These are phyloP conservation scores for Palythoa heliodiscus DNA, from an alignment of 92 coral and sea anemone genomes.

Conservation along the genomic window DNA sequence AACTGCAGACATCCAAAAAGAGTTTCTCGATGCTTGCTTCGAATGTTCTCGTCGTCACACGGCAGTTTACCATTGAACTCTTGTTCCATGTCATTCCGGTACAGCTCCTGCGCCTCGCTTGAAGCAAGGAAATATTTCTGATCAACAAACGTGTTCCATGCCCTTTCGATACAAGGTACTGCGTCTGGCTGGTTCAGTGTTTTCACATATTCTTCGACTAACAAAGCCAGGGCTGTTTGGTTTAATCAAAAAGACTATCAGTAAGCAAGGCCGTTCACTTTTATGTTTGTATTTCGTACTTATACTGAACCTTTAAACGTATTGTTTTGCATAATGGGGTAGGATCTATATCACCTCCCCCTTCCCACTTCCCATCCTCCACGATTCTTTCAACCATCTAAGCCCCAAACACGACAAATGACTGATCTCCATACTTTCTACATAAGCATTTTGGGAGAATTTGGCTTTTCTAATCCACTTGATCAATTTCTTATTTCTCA, in stretches of 20 bases:
- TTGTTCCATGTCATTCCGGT: slow-evolving; percentile 28
- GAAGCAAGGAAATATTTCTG: slow-evolving; percentile 32
- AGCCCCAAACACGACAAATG: no score
- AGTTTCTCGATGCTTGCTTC: slow-evolving; percentile 13
- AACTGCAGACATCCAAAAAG: slow-evolving; percentile 24
- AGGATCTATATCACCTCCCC: no score
- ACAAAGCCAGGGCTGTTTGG: slow-evolving; percentile 31
- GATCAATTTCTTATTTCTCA: no score
- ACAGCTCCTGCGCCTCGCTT: slow-evolving; percentile 16
- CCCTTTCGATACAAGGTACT: slow-evolving; percentile 34
- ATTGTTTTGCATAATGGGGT: no score
- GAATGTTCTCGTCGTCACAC: slow-evolving; percentile 15
- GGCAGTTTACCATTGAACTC: neutral
- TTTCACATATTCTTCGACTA: slow-evolving; percentile 36
- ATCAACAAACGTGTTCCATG: slow-evolving; percentile 35
- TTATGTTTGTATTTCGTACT: no score
- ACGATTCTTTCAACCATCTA: no score
- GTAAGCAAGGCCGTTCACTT: no score
- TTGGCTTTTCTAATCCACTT: no score
- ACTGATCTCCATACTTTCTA: no score
- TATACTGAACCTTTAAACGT: no score
- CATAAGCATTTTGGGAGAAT: no score
- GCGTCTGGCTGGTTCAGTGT: slow-evolving; percentile 35
- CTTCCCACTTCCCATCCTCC: neutral
- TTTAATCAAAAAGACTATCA: neutral